Percentiles rank a stretch among this genome's conserved stretches.
These are phyloP conservation scores for Gymnopithys bicolor DNA, from an alignment of 2,797 vertebrate genomes.

Conservation along the genomic window DNA sequence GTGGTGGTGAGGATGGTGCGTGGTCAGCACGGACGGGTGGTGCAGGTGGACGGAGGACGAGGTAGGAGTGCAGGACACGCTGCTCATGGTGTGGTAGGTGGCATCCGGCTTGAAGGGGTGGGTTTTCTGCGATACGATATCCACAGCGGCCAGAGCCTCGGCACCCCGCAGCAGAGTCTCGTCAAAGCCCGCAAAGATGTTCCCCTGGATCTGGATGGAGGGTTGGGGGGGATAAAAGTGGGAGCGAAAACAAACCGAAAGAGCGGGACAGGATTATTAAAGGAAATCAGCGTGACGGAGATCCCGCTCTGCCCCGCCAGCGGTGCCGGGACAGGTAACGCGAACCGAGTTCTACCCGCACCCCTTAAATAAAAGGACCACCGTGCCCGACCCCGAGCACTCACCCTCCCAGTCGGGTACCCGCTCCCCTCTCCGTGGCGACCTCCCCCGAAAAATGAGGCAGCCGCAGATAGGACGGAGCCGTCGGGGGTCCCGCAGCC, in stretches of 20 bases:
- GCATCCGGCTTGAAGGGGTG: slow-evolving; percentile 93
- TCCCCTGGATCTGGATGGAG: slow-evolving; percentile 81
- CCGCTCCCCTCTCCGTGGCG: accelerated
- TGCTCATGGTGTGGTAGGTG: slow-evolving; percentile 93
- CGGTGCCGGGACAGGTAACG: not conserved
- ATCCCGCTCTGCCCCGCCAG: not conserved
- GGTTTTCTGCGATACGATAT: slow-evolving; percentile 89
- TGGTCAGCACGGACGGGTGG: slow-evolving; percentile 89
- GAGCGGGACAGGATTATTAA: not conserved
- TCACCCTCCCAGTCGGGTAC: not conserved
- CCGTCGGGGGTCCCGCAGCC: not conserved
- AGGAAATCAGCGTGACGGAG: not conserved
- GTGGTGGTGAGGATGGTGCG: slow-evolving; percentile 79
- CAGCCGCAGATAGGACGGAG: not conserved
- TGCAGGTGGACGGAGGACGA: slow-evolving; percentile 90
- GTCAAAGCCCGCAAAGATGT: slow-evolving; percentile 93
- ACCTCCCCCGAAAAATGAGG: not conserved
- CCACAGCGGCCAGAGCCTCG: slow-evolving; percentile 92
- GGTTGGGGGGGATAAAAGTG: not conserved
- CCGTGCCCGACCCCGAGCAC: not conserved
- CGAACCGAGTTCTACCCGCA: not conserved
- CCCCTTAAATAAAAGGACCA: accelerated
- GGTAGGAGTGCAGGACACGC: slow-evolving; percentile 90
- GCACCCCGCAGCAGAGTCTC: slow-evolving; percentile 90
- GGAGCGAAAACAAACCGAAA: not conserved